Conservation (phyloP, 2,888 invertebrate species). For the Athrips mouffetella region DNA sequence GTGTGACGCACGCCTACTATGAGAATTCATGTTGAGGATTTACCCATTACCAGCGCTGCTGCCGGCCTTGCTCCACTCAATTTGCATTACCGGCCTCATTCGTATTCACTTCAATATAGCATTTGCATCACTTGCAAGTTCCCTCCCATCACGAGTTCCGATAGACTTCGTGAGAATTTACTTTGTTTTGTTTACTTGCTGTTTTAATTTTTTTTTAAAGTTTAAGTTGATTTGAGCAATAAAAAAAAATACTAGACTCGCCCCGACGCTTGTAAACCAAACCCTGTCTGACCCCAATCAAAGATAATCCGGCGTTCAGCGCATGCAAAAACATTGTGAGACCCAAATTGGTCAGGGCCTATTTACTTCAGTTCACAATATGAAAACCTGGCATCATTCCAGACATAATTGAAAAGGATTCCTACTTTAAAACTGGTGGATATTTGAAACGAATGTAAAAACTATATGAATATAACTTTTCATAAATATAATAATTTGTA, state of each 20-base stretch:
- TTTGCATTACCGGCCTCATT: slow-evolving; percentile 4
- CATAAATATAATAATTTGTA: too few species aligned
- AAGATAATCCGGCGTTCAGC: slow-evolving; percentile 27
- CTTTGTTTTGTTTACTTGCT: neutral
- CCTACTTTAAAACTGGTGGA: neutral
- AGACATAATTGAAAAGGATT: neutral
- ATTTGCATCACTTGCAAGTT: neutral
- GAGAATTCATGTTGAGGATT: too few species aligned
- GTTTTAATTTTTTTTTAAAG: neutral
- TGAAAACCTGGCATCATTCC: slow-evolving; percentile 1
- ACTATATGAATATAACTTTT: too few species aligned
- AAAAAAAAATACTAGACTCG: slow-evolving; percentile 23
- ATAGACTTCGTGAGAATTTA: neutral
- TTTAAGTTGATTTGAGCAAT: neutral
- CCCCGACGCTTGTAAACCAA: slow-evolving; percentile 27
- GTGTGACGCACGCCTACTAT: too few species aligned
- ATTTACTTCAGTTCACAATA: slow-evolving; percentile 5
- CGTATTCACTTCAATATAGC: neutral
- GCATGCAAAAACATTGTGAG: slow-evolving; percentile 24
- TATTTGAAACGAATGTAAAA: neutral
- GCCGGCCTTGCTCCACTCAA: neutral
- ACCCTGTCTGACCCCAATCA: slow-evolving; percentile 49
- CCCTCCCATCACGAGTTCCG: neutral
- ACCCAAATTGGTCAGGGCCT: slow-evolving; percentile 7
- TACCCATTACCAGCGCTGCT: neutral